Base-by-base conservation (phyloP, 2,888 invertebrate species). In the Scaptomyza polygonia region DNA sequence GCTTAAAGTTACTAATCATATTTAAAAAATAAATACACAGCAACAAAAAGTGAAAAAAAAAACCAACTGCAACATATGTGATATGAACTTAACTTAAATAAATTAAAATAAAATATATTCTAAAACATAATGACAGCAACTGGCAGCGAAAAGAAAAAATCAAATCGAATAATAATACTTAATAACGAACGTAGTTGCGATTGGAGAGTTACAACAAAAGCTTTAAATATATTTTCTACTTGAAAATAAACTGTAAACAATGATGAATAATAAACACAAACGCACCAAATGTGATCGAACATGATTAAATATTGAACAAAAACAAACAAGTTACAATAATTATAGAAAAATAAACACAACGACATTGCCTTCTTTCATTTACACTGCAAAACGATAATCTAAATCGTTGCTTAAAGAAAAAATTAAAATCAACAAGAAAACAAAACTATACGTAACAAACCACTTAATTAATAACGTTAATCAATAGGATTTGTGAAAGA, bases 211-310 rank as follows among this genome's bases (percentile, higher is more conserved):
- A 42, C 55, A 63, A 47, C 12, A 57, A 67, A 77, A 85, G 86
- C 82, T 86, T 82, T 82, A 82, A 78, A 67, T 78, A 83, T 73
- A 78, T 82, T 82, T 85, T 82, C 81, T 83, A 86, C 83, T 62
- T 52, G 30, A 57, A 69, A 32, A 43, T n/a, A 47, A 72, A 57
- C 51, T 12, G 63, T 48, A 54, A 65, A 66, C 16, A 57, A 42
- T 30, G 42, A 42, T 32, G 54, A 48, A 64, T 48, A 74, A 76
- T 12, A 64, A 84, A 74, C 68, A 72, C 64, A 77, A 72, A 65
- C 70, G 79, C 81, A 85, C 83, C 75, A 77, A 88, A 81, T 86
- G 88, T 86, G 88, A 88, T 87, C 72, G 62, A 71, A 67, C 25
- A 57, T 57, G 9, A 64, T 52, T 49, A 25, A 70, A 54, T 43